Evolutionary conservation across 2,797 vertebrate species (phyloP).

Genomic region (Diglossa cyanea): DNA sequence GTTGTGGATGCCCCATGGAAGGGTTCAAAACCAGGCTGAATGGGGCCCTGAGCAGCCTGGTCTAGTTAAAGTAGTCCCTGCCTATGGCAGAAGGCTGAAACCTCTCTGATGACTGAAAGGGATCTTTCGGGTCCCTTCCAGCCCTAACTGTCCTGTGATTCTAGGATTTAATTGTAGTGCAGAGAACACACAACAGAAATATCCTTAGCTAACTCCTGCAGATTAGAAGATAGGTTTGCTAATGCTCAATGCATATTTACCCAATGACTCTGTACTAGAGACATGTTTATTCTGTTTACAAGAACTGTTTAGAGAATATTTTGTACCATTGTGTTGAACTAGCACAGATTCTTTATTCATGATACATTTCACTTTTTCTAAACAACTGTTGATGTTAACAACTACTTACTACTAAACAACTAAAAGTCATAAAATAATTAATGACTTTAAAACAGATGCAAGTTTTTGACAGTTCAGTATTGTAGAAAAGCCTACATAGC

Average conservation of each 20-base stretch:
- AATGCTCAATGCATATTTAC: background rate
- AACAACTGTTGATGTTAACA: background rate
- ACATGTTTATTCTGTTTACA: background rate
- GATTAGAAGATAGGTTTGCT: background rate
- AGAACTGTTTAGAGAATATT: background rate
- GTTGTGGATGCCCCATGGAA: background rate
- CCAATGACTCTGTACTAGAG: background rate
- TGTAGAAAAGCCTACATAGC: background rate
- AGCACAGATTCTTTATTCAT: background rate
- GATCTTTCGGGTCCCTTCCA: background rate
- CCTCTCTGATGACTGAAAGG: background rate
- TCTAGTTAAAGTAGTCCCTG: background rate
- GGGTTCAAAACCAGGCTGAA: background rate
- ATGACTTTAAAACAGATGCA: background rate
- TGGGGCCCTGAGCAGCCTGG: background rate
- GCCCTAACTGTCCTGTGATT: fast-evolving
- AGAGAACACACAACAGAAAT: background rate
- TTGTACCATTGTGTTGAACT: background rate
- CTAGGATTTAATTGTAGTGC: background rate
- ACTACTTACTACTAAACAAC: background rate
- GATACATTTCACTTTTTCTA: background rate
- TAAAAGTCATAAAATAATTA: background rate
- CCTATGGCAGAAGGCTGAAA: background rate
- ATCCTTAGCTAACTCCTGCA: background rate
- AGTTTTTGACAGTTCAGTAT: background rate